Base-by-base conservation (phyloP, 2,888 invertebrate species). In the Tuta absoluta region DNA sequence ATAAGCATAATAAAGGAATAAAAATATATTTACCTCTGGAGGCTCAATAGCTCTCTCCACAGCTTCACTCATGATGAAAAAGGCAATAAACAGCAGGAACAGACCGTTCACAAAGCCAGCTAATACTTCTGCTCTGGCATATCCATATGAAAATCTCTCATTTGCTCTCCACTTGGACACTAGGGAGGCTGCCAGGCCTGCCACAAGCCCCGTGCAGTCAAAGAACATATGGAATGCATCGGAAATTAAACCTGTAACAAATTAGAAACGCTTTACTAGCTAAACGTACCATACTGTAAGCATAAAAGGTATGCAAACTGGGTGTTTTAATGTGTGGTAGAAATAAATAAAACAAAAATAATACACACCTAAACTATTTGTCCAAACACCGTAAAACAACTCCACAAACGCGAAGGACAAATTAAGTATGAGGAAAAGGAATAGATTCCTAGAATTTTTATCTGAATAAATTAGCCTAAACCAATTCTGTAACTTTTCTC, bases 221-320 rank as follows among this genome's bases (percentile, higher is more conserved):
- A 99, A 99, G 89, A 99, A 99, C 99, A 99, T 99, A 86, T 99
- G 99, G 92, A 99, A 99, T 75, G 99, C 97, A 93, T 99, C 99
- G 1, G 98, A 98, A 82, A 99, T 99, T 72, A 99, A 93, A 81
- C 99, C 98, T 94, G 93, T 72, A 93, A 95, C 85, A 53, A 23
- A 23, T 45, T 14, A 68, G 69, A 68, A 62, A 59, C 4, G 63
- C 8, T 33, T 3, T 58, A 62, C 21, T 33, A 21, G 56, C 28
- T 45, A 45, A 19, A 7, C 0, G 23, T 17, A 45, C n/a, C 45
- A 51, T 23, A 51, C 23, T 23, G 51, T 12, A 19, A 21, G 5
- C 51, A 23, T 10, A 51, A 51, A 56, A 28, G 1, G 14, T 28
- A 56, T 21, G 19, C 19, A 17, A 19, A 51, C 23, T 19, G 23